Base-by-base conservation (phyloP, 2,797 vertebrate genomes). In the Myotis planiceps region DNA sequence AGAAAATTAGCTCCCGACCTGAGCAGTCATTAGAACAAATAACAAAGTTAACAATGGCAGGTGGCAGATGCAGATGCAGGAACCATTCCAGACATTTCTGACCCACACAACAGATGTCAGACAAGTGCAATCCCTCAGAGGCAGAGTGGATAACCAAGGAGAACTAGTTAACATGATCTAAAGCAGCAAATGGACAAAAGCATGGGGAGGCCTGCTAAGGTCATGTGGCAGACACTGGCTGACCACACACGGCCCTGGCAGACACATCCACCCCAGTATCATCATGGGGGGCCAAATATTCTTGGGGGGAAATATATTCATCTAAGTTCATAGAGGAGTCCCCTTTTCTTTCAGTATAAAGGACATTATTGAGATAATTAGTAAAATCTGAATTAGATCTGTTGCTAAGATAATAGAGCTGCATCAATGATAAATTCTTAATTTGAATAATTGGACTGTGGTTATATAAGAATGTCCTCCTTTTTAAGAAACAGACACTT, bases 331-430 rank as follows among this genome's bases (percentile, higher is more conserved):
- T 53, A 8, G 27, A n/a, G 29, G 42, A 72, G 47, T 51, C 27
- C 34, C 34, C 49, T 68, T 83, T 60, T 65, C 47, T 82, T 86
- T 68, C 58, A 27, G 34, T 37, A 9, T 4, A 89, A 92, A 95
- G 29, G 29, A 68, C 25, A 25, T 65, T 42, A 49, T 1, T 37
- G 32, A 25, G 15, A 65, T n/a, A 32, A 76, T 34, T 21, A 69
- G 47, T 69, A 65, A 78, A 69, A 79, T 66, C 25, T 47, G 25
- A 60, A 6, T 66, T 42, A 79, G 55, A 42, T 39, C 39, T 51
- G n/a, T 34, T 42, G 66, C 55, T 87, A 60, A 78, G n/a, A 39
- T 58, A 63, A 53, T 1, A 79, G 18, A 85, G 66, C 55, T 23
- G 16, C 27, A 84, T 53, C n/a, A n/a, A 27, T 10, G 49, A 60